Evolutionary conservation across 1,140 invertebrate genomes (phyloP).

Genomic region (Cydia splendana): DNA sequence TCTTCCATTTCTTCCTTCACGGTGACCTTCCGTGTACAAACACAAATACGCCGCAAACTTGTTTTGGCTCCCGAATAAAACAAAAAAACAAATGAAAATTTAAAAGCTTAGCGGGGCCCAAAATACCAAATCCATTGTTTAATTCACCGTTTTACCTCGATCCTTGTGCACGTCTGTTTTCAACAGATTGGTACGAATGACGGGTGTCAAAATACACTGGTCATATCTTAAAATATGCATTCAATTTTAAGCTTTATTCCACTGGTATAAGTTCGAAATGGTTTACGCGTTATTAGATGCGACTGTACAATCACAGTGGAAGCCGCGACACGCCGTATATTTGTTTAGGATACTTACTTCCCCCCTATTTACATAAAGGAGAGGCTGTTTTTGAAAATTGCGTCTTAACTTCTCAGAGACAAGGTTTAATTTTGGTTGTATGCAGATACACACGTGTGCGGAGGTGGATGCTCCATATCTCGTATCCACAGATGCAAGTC

Average conservation of each 20-base stretch:
- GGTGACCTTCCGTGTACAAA: not conserved
- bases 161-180: not conserved
- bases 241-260: not conserved
- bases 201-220: not conserved
- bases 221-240: not conserved
- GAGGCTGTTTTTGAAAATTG: not conserved
- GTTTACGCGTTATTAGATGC: not conserved
- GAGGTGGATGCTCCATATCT: not conserved
- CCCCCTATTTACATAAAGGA: constrained; percentile 8
- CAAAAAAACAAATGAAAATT: constrained; percentile 26
- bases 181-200: not conserved
- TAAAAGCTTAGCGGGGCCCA: constrained; percentile 9
- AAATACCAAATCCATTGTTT: constrained; percentile 21
- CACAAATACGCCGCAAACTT: constrained; percentile 20
- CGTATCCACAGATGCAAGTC: not conserved
- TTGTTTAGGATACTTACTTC: constrained; percentile 27
- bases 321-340: constrained; percentile 26
- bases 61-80: constrained; percentile 26
- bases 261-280: not conserved
- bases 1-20: not conserved
- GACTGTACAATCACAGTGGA: constrained; percentile 17
- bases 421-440: not conserved
- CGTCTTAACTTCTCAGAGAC: not conserved
- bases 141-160: not conserved
- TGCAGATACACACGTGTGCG: not conserved